Conservation (phyloP, 1,140 invertebrate species). For the Pomacea maculata region DNA sequence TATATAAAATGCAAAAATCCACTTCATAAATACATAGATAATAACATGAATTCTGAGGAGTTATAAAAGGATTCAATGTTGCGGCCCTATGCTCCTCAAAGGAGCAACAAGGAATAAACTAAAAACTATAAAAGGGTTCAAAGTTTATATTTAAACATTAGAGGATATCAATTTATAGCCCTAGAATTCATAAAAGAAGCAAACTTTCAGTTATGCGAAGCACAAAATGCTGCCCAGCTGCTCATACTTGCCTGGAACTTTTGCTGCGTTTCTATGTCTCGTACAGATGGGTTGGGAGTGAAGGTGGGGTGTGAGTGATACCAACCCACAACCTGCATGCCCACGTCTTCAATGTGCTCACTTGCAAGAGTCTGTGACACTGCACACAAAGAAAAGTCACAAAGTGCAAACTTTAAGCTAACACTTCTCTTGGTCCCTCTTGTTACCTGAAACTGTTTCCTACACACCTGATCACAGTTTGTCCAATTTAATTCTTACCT, state of each 20-base stretch:
- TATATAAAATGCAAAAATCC: too few relatives aligned
- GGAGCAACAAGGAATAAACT: too few relatives aligned
- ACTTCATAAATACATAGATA: too few relatives aligned
- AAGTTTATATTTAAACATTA: neutral
- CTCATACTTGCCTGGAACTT: slow-evolving; percentile 62
- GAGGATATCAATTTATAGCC: neutral
- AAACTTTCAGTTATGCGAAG: too few relatives aligned
- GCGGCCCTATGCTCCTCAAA: too few relatives aligned
- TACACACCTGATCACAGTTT: too few relatives aligned
- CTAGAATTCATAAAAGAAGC: neutral
- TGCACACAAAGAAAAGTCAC: slow-evolving; percentile 31
- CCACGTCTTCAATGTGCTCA: slow-evolving; percentile 67
- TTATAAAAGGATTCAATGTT: too few relatives aligned
- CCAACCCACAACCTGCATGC: slow-evolving; percentile 85
- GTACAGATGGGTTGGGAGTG: slow-evolving; percentile 85
- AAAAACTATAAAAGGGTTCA: neutral
- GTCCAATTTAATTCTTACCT: slow-evolving; percentile 61
- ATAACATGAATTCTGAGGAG: too few relatives aligned
- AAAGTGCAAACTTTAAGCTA: too few relatives aligned
- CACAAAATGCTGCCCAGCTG: too few relatives aligned
- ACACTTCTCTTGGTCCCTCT: too few relatives aligned
- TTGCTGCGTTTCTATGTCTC: slow-evolving; percentile 77
- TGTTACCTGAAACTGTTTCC: too few relatives aligned
- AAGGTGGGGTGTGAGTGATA: slow-evolving; percentile 95
- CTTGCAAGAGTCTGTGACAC: slow-evolving; percentile 71